Conservation (phyloP, 2,888 invertebrate species). For the Pheosia tremula region DNA sequence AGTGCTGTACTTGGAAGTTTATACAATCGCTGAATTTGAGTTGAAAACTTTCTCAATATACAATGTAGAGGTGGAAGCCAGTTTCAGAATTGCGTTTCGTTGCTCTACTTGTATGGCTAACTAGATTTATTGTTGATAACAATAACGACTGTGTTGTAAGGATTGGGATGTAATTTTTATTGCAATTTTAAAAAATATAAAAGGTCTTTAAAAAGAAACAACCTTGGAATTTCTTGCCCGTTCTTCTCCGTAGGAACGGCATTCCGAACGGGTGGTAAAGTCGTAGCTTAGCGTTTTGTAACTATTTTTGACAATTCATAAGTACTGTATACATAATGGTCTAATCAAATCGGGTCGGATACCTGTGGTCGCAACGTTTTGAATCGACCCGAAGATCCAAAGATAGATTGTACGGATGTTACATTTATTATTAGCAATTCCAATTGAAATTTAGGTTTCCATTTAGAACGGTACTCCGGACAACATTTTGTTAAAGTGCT, state of each 20-base stretch:
- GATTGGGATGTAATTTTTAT: no score
- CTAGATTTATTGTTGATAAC: not conserved
- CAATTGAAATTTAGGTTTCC: constrained; percentile 1
- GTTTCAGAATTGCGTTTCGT: constrained; percentile 14
- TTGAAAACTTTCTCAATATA: constrained; percentile 36
- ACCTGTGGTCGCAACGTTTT: no score
- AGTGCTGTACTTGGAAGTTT: constrained; percentile 32
- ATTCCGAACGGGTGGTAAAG: no score
- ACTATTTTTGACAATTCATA: no score
- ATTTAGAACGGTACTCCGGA: constrained; percentile 1
- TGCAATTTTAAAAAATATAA: no score
- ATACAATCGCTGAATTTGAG: constrained; percentile 33
- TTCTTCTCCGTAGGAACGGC: no score
- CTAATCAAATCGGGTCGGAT: no score
- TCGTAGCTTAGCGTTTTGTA: no score
- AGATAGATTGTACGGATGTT: not conserved
- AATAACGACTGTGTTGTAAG: not conserved
- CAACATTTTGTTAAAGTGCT: constrained; percentile 3
- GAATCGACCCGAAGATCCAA: not conserved
- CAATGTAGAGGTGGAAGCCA: constrained; percentile 8
- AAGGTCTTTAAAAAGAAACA: no score
- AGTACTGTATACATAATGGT: no score
- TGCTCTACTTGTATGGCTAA: constrained; percentile 2
- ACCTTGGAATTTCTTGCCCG: no score
- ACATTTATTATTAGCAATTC: constrained; percentile 6